Percentiles rank a stretch among this genome's conserved stretches.
Conservation (phyloP, 2,113 vertebrate species). For the Emydura subglobosa region DNA sequence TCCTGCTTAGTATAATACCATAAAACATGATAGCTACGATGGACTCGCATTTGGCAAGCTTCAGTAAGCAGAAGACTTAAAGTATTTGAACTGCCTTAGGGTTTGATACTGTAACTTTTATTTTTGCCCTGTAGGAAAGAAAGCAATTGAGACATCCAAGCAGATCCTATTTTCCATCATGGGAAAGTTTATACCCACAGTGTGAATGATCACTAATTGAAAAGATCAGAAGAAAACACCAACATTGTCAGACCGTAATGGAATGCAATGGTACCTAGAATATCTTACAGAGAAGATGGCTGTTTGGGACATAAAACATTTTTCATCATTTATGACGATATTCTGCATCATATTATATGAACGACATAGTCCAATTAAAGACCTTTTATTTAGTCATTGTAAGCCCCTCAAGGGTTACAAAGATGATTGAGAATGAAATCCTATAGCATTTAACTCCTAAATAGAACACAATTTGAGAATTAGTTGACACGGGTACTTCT, state of each 20-base stretch:
- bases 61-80: constrained; percentile 17
- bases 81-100: constrained; percentile 10
- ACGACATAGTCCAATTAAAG: background rate
- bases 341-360: background rate
- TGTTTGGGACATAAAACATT: background rate
- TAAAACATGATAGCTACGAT: constrained; percentile 22
- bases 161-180: background rate
- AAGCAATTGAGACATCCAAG: constrained; percentile 19
- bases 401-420: background rate
- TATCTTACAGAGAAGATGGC: background rate
- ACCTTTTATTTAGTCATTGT: background rate
- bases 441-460: background rate
- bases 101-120: background rate
- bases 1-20: background rate
- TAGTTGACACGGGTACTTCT: background rate
- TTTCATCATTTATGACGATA: background rate
- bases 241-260: background rate
- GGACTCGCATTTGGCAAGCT: constrained; percentile 16
- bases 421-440: background rate
- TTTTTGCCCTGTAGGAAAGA: background rate
- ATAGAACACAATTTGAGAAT: background rate
- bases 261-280: background rate
- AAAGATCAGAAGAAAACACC: background rate
- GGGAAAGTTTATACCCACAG: constrained; percentile 1
- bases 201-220: background rate